Percentiles rank a stretch among this genome's conserved stretches.
phyloP scores from a whole-genome alignment of 37 sponge, comb jelly and placozoan genomes.

The Cliona cf. orientalis region DNA sequence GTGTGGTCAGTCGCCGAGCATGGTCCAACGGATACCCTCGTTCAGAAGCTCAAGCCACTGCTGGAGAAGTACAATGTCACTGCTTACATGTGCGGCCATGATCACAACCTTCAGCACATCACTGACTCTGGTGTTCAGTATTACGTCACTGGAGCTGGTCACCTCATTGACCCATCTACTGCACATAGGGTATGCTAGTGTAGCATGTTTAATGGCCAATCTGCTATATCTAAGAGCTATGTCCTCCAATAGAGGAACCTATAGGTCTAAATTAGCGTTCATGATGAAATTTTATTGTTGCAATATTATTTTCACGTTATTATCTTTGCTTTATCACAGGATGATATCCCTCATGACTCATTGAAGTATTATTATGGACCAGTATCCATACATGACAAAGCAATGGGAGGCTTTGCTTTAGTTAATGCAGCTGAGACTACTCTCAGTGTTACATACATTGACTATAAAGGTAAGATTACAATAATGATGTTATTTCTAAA shows the following conservation, averaged over 20 bases:
- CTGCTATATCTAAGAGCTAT: too few species aligned
- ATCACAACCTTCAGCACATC: slow-evolving; percentile 88
- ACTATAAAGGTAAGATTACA: background rate
- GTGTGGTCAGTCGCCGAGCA: slow-evolving; percentile 90
- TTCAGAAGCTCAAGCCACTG: slow-evolving; percentile 63
- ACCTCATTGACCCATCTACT: slow-evolving; percentile 64
- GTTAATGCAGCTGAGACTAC: background rate
- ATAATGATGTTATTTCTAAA: too few species aligned
- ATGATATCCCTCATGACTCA: background rate
- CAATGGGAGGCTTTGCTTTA: background rate
- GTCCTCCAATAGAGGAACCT: too few species aligned
- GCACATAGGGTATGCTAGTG: slow-evolving; percentile 76
- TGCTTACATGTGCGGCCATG: slow-evolving; percentile 90
- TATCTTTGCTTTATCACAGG: too few species aligned
- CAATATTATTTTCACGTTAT: too few species aligned
- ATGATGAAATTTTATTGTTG: too few species aligned
- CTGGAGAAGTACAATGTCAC: slow-evolving; percentile 68
- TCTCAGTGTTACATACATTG: background rate
- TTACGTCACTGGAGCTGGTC: slow-evolving; percentile 88
- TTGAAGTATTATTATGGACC: background rate
- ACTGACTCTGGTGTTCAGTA: slow-evolving; percentile 69
- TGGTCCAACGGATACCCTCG: slow-evolving; percentile 75
- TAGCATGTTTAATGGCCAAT: too few species aligned
- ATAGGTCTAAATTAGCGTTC: too few species aligned
- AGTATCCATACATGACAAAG: background rate